Conservation (phyloP, 2,113 vertebrate species). For the Corynorhinus townsendii region DNA sequence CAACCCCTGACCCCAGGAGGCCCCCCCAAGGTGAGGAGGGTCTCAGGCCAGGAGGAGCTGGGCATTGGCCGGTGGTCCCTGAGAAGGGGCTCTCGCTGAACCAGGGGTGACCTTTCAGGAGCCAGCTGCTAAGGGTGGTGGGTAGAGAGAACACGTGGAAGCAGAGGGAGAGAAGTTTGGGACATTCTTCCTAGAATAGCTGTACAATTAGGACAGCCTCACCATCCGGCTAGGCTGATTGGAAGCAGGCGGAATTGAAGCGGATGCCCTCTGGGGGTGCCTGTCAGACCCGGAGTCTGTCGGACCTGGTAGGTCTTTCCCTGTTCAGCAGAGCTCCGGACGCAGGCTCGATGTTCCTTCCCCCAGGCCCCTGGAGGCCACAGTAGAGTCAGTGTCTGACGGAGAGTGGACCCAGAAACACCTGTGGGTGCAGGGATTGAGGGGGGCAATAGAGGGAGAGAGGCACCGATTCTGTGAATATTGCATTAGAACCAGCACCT, state of each 20-base stretch:
- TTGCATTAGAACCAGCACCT: not conserved
- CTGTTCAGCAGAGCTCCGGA: conserved; percentile 40
- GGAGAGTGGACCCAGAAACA: not conserved
- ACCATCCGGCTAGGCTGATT: conserved; percentile 39
- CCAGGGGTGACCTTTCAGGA: not conserved
- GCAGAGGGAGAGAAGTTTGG: not conserved
- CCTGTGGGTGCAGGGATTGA: not conserved
- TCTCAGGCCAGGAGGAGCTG: not conserved
- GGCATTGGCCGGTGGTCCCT: not conserved
- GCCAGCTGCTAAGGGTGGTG: not conserved
- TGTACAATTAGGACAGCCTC: conserved; percentile 61
- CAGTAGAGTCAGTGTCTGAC: not conserved
- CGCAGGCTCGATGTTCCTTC: not conserved
- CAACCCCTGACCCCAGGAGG: not conserved
- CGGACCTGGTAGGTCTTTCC: conserved; percentile 11
- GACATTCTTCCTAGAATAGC: conserved; percentile 59
- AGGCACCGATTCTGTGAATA: not conserved
- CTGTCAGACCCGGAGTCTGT: conserved; percentile 49
- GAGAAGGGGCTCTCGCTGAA: not conserved
- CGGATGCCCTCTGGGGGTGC: conserved; percentile 50
- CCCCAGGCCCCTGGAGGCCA: not conserved
- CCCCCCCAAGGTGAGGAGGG: not conserved
- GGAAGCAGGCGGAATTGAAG: conserved; percentile 61
- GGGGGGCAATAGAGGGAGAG: not conserved
- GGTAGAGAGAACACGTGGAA: not conserved